These are phyloP conservation scores for Anas acuta DNA, from an alignment of 2,797 vertebrate species.

Conservation along the genomic window DNA sequence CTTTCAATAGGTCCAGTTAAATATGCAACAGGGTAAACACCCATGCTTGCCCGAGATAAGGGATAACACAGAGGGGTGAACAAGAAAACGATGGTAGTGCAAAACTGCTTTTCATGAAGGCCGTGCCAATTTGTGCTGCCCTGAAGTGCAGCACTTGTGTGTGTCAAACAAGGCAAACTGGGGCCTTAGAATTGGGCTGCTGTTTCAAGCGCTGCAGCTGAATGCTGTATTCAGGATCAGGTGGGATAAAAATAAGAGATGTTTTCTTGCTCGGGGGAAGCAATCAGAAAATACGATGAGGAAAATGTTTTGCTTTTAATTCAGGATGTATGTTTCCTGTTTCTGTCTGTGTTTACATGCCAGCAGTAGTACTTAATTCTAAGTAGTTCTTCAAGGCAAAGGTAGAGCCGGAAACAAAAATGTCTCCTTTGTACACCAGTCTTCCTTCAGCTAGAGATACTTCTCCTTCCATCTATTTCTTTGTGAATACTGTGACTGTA, in stretches of 20 bases:
- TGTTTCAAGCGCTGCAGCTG: neutral
- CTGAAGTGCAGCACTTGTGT: neutral
- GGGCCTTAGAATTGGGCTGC: neutral
- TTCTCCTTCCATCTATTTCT: neutral
- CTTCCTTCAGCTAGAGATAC: neutral
- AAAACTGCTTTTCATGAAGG: neutral
- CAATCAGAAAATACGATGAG: neutral
- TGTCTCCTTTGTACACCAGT: neutral
- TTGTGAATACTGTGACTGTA: neutral
- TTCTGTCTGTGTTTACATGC: neutral
- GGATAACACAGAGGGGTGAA: neutral
- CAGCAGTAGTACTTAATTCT: neutral
- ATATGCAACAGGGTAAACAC: neutral
- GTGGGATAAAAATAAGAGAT: neutral
- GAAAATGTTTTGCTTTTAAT: neutral
- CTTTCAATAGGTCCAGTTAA: neutral
- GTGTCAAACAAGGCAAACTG: neutral
- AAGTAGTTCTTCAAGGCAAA: neutral
- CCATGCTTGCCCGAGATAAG: fast-evolving
- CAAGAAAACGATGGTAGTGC: neutral
- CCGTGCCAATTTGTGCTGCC: neutral
- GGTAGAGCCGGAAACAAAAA: neutral
- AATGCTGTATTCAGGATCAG: neutral
- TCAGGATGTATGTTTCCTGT: neutral
- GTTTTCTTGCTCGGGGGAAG: neutral